A percentile compares a stretch with the other conserved stretches of the same genome.
Evolutionary conservation across 1,140 invertebrate genomes (phyloP).

Genomic region (Plectrocnemia conspersa): DNA sequence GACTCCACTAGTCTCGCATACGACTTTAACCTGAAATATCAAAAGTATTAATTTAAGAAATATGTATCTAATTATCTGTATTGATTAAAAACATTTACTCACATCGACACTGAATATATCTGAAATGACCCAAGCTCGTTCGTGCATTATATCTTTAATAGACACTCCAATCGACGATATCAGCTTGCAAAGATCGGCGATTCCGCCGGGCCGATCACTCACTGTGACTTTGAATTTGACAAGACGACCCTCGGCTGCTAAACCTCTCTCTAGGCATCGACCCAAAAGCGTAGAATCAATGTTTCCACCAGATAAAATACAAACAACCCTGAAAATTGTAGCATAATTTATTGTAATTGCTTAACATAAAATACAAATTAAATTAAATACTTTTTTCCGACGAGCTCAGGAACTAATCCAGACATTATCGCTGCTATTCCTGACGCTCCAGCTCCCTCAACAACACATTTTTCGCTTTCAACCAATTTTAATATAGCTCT

Average conservation of each 20-base stretch:
- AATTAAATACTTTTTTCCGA: slow-evolving; percentile 71
- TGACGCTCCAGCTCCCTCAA: slow-evolving; percentile 87
- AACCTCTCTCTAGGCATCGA: slow-evolving; percentile 79
- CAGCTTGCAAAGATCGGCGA: slow-evolving; percentile 76
- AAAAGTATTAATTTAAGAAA: slow-evolving; percentile 27
- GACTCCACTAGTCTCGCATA: slow-evolving; percentile 79
- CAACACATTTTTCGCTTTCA: slow-evolving; percentile 88
- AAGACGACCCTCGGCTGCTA: slow-evolving; percentile 83
- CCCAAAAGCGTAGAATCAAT: slow-evolving; percentile 90
- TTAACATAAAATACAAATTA: neutral
- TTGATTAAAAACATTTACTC: slow-evolving; percentile 27
- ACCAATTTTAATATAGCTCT: slow-evolving; percentile 81
- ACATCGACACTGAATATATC: slow-evolving; percentile 83
- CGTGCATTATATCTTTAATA: slow-evolving; percentile 92
- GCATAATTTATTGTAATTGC: too few relatives aligned
- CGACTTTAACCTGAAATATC: slow-evolving; percentile 65
- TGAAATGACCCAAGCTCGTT: slow-evolving; percentile 83
- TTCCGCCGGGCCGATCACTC: slow-evolving; percentile 80
- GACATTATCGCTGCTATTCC: slow-evolving; percentile 83
- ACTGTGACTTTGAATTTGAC: slow-evolving; percentile 84
- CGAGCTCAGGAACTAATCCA: slow-evolving; percentile 75
- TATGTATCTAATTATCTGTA: neutral
- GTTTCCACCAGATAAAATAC: slow-evolving; percentile 84
- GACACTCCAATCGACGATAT: slow-evolving; percentile 76
- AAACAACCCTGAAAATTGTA: slow-evolving; percentile 66